Evolutionary conservation across 1,140 invertebrate genomes (phyloP), one percentile per base, ranked within the genome.

Genomic region (Calliphora vicina): DNA sequence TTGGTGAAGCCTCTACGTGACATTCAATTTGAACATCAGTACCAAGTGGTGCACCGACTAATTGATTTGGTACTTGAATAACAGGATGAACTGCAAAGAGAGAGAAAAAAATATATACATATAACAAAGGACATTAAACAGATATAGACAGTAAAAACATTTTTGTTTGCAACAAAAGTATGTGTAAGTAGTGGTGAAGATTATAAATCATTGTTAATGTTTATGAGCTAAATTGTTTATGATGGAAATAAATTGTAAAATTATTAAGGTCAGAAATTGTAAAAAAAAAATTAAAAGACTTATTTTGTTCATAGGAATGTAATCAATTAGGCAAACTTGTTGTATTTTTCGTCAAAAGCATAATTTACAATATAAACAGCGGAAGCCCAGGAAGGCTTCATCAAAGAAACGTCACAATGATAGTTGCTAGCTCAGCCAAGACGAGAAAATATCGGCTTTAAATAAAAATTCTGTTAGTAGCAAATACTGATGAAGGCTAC

Each of bases 11-110:
- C 89, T 97, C 97, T 27, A 97, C 96, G 87, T 95, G 93, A 91
- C 97, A 98, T 91, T 97, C 97, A 80, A 98, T 92, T 15, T 94
- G 95, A 82, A 98, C 96, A 90, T 97, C 95, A 84, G 95, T 96
- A 73, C 95, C 95, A 80, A 96, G 91, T n/a, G 96, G 96, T 72
- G 96, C 96, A 12, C 96, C 96, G 42, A 97, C 94, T 87, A 97
- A 92, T 92, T 97, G 96, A 92, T 96, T 97, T 45, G 96, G 96
- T 80, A 97, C 96, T 91, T 96, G 95, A 88, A 97, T 96, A 85
- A 96, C 94, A 15, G 97, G 96, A 89, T 96, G 93, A 93, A 97
- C 97, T 97, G 92, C 23, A 78, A 78, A 35, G 13, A 35, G 74
- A 43, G 15, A 78, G 67, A 92, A 92, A 83, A 71, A 83, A n/a